phyloP scores from a whole-genome alignment of 2,797 vertebrate genomes.

The Tokudaia muenninki region DNA sequence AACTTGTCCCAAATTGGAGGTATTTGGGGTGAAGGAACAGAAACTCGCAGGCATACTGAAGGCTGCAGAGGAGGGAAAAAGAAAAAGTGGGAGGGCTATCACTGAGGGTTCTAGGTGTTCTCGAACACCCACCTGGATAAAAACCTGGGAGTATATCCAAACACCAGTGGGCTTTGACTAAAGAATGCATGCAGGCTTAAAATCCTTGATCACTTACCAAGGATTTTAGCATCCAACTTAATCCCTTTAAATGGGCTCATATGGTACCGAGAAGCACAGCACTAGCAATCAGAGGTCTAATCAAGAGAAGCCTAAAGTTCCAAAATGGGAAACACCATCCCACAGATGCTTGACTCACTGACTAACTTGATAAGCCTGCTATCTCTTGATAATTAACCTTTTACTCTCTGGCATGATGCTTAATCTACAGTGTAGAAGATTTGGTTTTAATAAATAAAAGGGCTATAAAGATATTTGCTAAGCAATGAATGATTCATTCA shows the following conservation, averaged over 20 bases:
- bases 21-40: background rate
- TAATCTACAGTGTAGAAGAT: background rate
- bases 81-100: background rate
- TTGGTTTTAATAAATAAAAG: background rate
- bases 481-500: background rate
- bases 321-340: background rate
- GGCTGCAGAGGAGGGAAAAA: background rate
- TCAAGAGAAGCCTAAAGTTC: background rate
- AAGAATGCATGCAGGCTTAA: background rate
- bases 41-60: background rate
- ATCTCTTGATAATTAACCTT: background rate
- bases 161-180: background rate
- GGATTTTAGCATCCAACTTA: conserved; percentile 13
- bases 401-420: background rate
- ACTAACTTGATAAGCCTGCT: background rate
- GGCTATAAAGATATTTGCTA: background rate
- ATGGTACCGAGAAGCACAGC: background rate
- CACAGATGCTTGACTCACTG: background rate
- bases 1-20: background rate
- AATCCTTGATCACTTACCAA: background rate
- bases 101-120: background rate
- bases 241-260: background rate
- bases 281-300: background rate
- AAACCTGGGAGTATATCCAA: background rate
- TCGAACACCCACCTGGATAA: background rate